Conservation (phyloP, 2,888 invertebrate species). For the Heliconius erato region DNA sequence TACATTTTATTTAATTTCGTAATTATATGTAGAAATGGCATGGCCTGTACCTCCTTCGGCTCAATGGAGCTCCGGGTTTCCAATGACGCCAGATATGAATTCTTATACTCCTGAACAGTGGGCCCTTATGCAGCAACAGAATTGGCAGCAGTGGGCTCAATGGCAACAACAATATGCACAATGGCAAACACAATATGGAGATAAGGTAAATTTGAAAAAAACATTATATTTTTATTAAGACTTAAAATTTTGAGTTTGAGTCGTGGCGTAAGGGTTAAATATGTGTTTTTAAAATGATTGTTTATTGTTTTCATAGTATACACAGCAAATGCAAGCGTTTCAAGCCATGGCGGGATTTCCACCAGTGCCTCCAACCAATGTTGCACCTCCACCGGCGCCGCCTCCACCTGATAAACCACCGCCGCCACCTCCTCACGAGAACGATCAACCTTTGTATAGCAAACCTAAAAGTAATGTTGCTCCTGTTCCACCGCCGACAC, state of each 20-base stretch:
- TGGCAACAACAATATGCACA: conserved; percentile 92
- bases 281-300: not conserved
- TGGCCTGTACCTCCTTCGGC: conserved; percentile 73
- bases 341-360: conserved; percentile 67
- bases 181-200: conserved; percentile 91
- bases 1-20: not conserved
- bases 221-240: not conserved
- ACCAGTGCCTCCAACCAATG: conserved; percentile 59
- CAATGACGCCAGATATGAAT: conserved; percentile 68
- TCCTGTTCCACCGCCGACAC: conserved; percentile 49
- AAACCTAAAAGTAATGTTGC: conserved; percentile 55
- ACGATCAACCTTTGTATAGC: conserved; percentile 74
- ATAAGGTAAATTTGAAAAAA: conserved; percentile 83
- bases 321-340: conserved; percentile 75
- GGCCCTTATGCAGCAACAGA: conserved; percentile 89
- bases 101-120: conserved; percentile 88
- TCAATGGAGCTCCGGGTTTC: conserved; percentile 70
- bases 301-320: conserved; percentile 66
- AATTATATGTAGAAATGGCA: conserved; percentile 63
- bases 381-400: conserved; percentile 60
- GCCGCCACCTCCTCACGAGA: conserved; percentile 76
- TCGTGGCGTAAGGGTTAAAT: too few relatives aligned
- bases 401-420: conserved; percentile 68
- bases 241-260: too few relatives aligned
- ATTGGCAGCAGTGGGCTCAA: conserved; percentile 91